A percentile compares a stretch with the other conserved stretches of the same genome.
Conservation (phyloP, 2,888 invertebrate species). For the Barypeithes pellucidus region DNA sequence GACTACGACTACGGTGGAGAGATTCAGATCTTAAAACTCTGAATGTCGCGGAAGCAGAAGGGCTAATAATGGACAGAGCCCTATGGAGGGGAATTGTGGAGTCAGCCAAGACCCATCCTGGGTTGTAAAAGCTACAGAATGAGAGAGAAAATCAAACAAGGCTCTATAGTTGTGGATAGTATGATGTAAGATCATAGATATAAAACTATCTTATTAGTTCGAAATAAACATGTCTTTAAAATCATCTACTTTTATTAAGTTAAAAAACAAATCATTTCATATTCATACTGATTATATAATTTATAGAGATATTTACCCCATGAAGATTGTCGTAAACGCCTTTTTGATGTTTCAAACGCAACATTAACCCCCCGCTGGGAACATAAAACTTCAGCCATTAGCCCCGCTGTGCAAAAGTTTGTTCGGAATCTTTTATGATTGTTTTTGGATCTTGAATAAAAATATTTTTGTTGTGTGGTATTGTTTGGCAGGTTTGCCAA, state of each 20-base stretch:
- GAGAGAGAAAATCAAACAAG: no score
- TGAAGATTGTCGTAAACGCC: constrained; percentile 54
- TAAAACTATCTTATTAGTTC: no score
- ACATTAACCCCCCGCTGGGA: constrained; percentile 53
- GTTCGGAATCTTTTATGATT: constrained; percentile 47
- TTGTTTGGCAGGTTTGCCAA: constrained; percentile 45
- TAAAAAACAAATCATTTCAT: constrained; percentile 51
- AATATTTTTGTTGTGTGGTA: constrained; percentile 50
- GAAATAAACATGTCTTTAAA: no score
- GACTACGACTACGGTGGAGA: no score
- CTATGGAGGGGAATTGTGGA: no score
- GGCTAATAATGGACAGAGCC: no score
- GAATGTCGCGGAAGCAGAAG: no score
- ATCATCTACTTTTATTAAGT: constrained; percentile 39
- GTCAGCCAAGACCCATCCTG: no score
- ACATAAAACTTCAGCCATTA: constrained; percentile 50
- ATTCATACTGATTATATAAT: constrained; percentile 53
- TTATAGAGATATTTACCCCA: constrained; percentile 55
- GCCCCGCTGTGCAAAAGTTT: constrained; percentile 46
- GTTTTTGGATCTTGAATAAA: constrained; percentile 50
- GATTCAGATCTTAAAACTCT: no score
- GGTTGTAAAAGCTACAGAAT: no score
- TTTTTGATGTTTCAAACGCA: constrained; percentile 54
- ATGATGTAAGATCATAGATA: no score
- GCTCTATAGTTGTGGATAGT: no score